phyloP scores from a whole-genome alignment of 1,140 invertebrate genomes.

The Zaprionus camerounensis region DNA sequence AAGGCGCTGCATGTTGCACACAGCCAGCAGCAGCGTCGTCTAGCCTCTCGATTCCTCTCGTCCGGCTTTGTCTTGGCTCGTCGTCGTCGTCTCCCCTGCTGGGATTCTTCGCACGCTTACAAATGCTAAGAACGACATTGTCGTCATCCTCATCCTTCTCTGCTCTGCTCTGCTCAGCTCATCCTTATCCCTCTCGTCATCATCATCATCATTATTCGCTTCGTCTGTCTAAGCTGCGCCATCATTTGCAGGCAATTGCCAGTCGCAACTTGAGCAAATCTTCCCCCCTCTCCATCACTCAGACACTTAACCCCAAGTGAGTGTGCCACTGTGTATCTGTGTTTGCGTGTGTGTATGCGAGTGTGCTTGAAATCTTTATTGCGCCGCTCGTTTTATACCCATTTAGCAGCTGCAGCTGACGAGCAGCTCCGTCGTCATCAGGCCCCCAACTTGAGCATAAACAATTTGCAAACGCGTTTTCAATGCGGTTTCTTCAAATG shows the following conservation, averaged over 20 bases:
- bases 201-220: slow-evolving; percentile 7
- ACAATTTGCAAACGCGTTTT: slow-evolving; percentile 8
- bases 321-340: neutral
- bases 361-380: slow-evolving; percentile 67
- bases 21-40: neutral
- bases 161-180: slow-evolving; percentile 4
- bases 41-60: neutral
- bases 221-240: slow-evolving; percentile 34
- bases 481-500: neutral
- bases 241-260: slow-evolving; percentile 71
- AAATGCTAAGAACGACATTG: slow-evolving; percentile 16
- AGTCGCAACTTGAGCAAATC: slow-evolving; percentile 38
- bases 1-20: slow-evolving; percentile 41
- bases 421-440: neutral
- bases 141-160: slow-evolving; percentile 6
- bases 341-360: neutral
- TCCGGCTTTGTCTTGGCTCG: neutral
- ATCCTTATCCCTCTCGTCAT: neutral
- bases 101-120: slow-evolving; percentile 26
- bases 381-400: slow-evolving; percentile 60
- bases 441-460: slow-evolving; percentile 3
- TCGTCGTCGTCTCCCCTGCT: neutral
- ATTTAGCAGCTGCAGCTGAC: slow-evolving; percentile 53
- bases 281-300: neutral
- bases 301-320: slow-evolving; percentile 41